Evolutionary conservation across 1,140 invertebrate species (phyloP).

Genomic region (Psix sp.): DNA sequence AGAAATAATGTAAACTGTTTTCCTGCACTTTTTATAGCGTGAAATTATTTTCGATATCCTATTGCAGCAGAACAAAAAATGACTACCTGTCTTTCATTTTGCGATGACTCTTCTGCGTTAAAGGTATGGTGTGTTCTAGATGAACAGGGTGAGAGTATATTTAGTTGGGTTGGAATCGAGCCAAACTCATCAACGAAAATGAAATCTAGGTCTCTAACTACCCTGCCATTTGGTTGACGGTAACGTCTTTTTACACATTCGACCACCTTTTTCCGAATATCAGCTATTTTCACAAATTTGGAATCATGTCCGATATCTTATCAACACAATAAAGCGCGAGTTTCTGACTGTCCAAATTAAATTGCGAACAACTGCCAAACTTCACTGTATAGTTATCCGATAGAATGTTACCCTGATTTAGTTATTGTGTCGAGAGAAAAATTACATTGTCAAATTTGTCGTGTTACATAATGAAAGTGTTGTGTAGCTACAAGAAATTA

Average conservation of each 20-base stretch:
- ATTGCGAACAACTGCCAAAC: no score
- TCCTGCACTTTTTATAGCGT: no score
- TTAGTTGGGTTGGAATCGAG: constrained; percentile 73
- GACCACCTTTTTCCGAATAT: constrained; percentile 54
- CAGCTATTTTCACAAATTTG: constrained; percentile 8
- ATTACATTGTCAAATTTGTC: no score
- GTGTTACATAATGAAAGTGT: no score
- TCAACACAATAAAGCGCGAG: no score
- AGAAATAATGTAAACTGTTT: no score
- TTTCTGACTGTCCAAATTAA: no score
- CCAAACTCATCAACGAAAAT: constrained; percentile 78
- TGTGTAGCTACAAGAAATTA: no score
- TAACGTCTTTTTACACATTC: constrained; percentile 52
- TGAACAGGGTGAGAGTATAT: constrained; percentile 73
- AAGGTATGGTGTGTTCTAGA: constrained; percentile 60
- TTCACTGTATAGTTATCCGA: no score
- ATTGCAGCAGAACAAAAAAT: constrained; percentile 36
- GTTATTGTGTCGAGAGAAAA: no score
- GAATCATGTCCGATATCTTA: constrained; percentile 7
- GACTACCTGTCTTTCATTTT: constrained; percentile 52
- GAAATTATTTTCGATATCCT: constrained; percentile 23
- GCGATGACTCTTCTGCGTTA: constrained; percentile 45
- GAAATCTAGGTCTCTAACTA: constrained; percentile 76
- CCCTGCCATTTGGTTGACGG: constrained; percentile 55
- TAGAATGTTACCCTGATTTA: no score